Conservation (phyloP, 2,797 vertebrate species). For the Xyrichtys novacula region DNA sequence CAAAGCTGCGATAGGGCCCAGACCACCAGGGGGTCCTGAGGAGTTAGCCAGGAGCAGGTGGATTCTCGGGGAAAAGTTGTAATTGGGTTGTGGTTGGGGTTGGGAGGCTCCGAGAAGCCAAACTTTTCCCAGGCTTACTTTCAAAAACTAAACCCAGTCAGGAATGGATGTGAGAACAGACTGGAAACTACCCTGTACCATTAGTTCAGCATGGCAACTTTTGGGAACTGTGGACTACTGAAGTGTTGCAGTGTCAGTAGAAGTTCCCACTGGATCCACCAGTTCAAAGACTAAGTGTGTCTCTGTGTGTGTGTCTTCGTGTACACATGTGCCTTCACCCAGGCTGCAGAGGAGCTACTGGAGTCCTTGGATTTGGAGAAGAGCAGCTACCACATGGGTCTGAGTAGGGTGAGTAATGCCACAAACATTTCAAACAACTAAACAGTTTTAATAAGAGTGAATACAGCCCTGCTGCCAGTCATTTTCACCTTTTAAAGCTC, state of each 20-base stretch:
- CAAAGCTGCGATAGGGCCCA: slow-evolving; percentile 40
- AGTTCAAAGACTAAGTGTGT: slow-evolving; percentile 49
- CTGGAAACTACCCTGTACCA: slow-evolving; percentile 27
- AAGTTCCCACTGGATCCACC: slow-evolving; percentile 53
- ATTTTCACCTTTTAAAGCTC: slow-evolving; percentile 32
- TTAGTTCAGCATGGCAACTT: slow-evolving; percentile 52
- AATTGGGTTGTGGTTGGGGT: slow-evolving; percentile 44
- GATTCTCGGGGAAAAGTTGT: slow-evolving; percentile 44
- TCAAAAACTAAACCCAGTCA: slow-evolving; percentile 38
- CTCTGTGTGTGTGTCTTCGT: slow-evolving; percentile 51
- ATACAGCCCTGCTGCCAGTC: slow-evolving; percentile 43
- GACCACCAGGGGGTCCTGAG: slow-evolving; percentile 45
- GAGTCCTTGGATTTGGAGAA: slow-evolving; percentile 97
- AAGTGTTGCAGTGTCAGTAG: slow-evolving; percentile 46
- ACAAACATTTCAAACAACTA: slow-evolving; percentile 34
- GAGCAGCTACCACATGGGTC: slow-evolving; percentile 96
- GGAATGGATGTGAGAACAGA: slow-evolving; percentile 44
- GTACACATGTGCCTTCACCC: slow-evolving; percentile 53
- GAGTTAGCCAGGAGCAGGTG: slow-evolving; percentile 59
- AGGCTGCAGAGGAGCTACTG: slow-evolving; percentile 97
- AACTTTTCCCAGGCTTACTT: slow-evolving; percentile 40
- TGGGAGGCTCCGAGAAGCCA: slow-evolving; percentile 26
- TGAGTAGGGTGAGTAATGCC: slow-evolving; percentile 91
- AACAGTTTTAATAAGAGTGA: slow-evolving; percentile 47
- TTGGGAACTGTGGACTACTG: slow-evolving; percentile 47